Evolutionary conservation across 30 jellyfish, hydroid and myxozoan genomes (phyloP).

Genomic region (Nemopilema nomurai): DNA sequence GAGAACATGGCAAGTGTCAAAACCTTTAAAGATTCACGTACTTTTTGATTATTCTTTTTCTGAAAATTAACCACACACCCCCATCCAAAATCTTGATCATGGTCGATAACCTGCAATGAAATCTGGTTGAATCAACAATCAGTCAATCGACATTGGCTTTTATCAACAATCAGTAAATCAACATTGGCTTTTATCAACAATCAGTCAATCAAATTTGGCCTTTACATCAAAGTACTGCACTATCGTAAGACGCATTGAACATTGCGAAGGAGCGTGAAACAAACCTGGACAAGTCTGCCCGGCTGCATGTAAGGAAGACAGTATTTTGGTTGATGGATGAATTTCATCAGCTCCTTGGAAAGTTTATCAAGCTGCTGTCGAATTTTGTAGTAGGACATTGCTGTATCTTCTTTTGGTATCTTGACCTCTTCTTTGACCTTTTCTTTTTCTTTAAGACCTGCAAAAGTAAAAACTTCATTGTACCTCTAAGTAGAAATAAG

Average conservation of each 20-base stretch:
- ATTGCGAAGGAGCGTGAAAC: not conserved
- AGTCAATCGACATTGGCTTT: too few species aligned
- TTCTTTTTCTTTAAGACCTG: constrained; percentile 75
- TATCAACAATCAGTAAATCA: too few species aligned
- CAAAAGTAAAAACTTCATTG: not conserved
- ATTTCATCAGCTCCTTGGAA: constrained; percentile 70
- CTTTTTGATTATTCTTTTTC: constrained; percentile 83
- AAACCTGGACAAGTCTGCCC: constrained; percentile 77
- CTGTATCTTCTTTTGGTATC: constrained; percentile 89
- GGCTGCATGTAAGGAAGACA: constrained; percentile 96
- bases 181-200: too few species aligned
- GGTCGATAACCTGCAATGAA: constrained; percentile 82
- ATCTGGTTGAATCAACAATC: too few species aligned
- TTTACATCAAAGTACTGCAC: too few species aligned
- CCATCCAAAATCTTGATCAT: constrained; percentile 97
- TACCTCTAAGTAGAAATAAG: not conserved
- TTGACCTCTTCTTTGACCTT: constrained; percentile 58
- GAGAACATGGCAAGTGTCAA: too few species aligned
- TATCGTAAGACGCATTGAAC: too few species aligned
- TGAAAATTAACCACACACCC: constrained; percentile 94
- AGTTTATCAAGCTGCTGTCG: constrained; percentile 87
- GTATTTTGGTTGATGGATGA: constrained; percentile 91
- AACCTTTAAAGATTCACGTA: too few species aligned
- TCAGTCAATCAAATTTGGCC: too few species aligned
- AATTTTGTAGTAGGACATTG: constrained; percentile 85